phyloP scores from a whole-genome alignment of 2,888 invertebrate species.

The Chalcis sispes region DNA sequence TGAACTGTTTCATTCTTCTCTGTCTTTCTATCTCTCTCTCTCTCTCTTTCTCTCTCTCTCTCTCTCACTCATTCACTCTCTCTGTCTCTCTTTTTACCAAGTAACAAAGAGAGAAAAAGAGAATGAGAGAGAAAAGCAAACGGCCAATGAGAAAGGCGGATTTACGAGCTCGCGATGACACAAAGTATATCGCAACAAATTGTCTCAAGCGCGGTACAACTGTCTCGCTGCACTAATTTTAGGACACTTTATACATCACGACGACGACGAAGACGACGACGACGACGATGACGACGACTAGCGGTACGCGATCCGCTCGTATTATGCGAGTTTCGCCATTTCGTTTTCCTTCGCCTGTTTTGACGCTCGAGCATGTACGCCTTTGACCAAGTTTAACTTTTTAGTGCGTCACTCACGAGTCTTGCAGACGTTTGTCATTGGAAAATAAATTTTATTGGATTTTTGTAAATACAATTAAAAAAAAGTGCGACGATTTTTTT shows the following conservation, averaged over 20 bases:
- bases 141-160: conserved; percentile 46
- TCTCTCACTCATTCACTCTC: too few relatives aligned
- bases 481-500: too few relatives aligned
- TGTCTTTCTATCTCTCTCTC: too few relatives aligned
- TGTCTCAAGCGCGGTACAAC: conserved; percentile 46
- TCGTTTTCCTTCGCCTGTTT: conserved; percentile 28
- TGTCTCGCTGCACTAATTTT: conserved; percentile 53
- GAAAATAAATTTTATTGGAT: too few relatives aligned
- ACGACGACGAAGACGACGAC: too few relatives aligned
- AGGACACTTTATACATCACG: conserved; percentile 52
- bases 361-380: neutral
- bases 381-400: conserved; percentile 50
- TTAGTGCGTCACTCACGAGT: neutral
- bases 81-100: too few relatives aligned
- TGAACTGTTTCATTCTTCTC: too few relatives aligned
- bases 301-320: neutral
- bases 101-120: neutral
- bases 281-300: too few relatives aligned
- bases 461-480: too few relatives aligned
- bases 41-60: too few relatives aligned
- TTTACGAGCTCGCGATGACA: conserved; percentile 55
- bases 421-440: neutral
- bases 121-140: conserved; percentile 3
- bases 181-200: conserved; percentile 55
- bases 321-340: conserved; percentile 17